phyloP scores from a whole-genome alignment of 1,140 invertebrate species.

The Drosophila grimshawi region DNA sequence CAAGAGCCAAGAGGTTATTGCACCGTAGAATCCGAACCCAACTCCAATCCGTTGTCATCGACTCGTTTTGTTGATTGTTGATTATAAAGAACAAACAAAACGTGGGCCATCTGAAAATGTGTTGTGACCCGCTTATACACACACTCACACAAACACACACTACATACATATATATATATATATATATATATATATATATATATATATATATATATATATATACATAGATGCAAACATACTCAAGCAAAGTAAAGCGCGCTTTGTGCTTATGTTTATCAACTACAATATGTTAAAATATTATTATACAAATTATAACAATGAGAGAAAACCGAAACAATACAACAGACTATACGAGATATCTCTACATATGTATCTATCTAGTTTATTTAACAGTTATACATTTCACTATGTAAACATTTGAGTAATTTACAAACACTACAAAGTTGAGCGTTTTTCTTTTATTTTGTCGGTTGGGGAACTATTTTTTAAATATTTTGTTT shows the following conservation, averaged over 20 bases:
- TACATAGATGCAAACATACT: slow-evolving; percentile 48
- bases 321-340: slow-evolving; percentile 22
- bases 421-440: slow-evolving; percentile 43
- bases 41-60: slow-evolving; percentile 19
- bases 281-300: slow-evolving; percentile 47
- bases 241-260: slow-evolving; percentile 48
- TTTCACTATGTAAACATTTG: slow-evolving; percentile 58
- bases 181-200: slow-evolving; percentile 15
- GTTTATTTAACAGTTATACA: slow-evolving; percentile 58
- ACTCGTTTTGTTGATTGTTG: slow-evolving; percentile 23
- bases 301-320: slow-evolving; percentile 55
- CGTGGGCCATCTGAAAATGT: slow-evolving; percentile 40
- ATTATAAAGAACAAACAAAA: slow-evolving; percentile 42
- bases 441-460: slow-evolving; percentile 10
- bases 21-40: slow-evolving; percentile 31
- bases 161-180: too few relatives aligned
- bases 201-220: slow-evolving; percentile 2
- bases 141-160: slow-evolving; percentile 35
- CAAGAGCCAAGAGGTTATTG: slow-evolving; percentile 34
- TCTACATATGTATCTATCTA: slow-evolving; percentile 22
- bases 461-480: background rate
- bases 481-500: too few relatives aligned
- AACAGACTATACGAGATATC: slow-evolving; percentile 34
- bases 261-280: slow-evolving; percentile 58
- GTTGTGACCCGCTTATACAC: slow-evolving; percentile 31